Conservation (phyloP, 2,113 vertebrate species). For the Seriola quinqueradiata region DNA sequence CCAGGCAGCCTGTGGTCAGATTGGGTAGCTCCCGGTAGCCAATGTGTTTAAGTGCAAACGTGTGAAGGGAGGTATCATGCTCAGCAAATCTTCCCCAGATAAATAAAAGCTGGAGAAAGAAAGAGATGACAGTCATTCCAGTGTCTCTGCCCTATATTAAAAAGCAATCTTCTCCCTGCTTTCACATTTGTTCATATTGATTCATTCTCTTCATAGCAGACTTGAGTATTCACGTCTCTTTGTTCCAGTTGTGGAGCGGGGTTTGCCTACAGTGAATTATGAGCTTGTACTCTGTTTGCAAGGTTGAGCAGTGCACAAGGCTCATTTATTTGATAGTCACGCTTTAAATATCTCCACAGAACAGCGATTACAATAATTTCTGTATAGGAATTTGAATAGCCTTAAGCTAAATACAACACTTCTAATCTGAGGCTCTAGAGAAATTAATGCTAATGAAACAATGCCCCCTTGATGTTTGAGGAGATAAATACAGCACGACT, state of each 20-base stretch:
- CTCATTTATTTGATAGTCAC: conserved; percentile 65
- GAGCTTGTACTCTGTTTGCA: conserved; percentile 53
- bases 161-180: conserved; percentile 33
- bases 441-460: conserved; percentile 71
- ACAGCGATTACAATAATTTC: conserved; percentile 48
- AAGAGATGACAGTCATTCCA: conserved; percentile 35
- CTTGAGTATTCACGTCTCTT: conserved; percentile 21
- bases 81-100: conserved; percentile 27
- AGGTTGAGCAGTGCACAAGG: conserved; percentile 36
- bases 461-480: conserved; percentile 64
- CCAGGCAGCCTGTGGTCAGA: conserved; percentile 10
- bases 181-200: conserved; percentile 53
- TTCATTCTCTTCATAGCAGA: conserved; percentile 36
- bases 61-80: conserved; percentile 24
- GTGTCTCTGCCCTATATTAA: conserved; percentile 36
- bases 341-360: conserved; percentile 63
- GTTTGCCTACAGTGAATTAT: conserved; percentile 50
- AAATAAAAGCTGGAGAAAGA: conserved; percentile 35
- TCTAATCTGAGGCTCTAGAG: conserved; percentile 61
- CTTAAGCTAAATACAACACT: conserved; percentile 62
- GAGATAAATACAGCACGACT: conserved; percentile 46
- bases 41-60: conserved; percentile 16
- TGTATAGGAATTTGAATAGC: conserved; percentile 53
- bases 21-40: not conserved
- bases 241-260: conserved; percentile 31